Percentiles rank a stretch among this genome's conserved stretches.
phyloP scores from a whole-genome alignment of 2,888 invertebrate species.

The Napeogenes sylphis region DNA sequence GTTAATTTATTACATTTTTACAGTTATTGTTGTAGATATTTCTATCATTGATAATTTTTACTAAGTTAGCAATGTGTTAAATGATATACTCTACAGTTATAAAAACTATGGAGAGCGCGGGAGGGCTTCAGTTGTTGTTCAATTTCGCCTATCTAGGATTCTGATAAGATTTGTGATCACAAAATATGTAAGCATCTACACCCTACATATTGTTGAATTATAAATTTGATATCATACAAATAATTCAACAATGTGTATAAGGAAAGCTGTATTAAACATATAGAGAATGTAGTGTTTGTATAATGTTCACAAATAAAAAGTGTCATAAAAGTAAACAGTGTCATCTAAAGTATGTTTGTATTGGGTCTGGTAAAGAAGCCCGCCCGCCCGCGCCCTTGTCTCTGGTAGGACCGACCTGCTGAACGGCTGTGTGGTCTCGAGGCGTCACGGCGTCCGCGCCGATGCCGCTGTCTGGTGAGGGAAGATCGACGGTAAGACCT shows the following conservation, averaged over 20 bases:
- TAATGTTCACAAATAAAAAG: conserved; percentile 2
- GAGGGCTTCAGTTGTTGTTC: conserved; percentile 55
- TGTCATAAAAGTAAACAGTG: conserved; percentile 29
- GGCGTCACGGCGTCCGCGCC: conserved; percentile 96
- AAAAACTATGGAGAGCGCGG: conserved; percentile 51
- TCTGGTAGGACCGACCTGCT: conserved; percentile 84
- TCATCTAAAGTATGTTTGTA: conserved; percentile 33
- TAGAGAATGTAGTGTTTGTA: not conserved
- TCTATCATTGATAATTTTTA: too few species aligned
- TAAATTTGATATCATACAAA: not conserved
- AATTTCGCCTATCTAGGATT: conserved; percentile 3
- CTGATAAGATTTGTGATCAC: not conserved
- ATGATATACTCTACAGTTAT: not conserved
- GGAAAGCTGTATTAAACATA: not conserved
- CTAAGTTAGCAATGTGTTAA: too few species aligned
- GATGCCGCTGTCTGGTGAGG: conserved; percentile 97
- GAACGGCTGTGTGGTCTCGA: conserved; percentile 91
- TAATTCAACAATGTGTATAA: conserved; percentile 1
- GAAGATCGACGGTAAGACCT: conserved; percentile 94
- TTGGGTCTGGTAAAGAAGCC: conserved; percentile 41
- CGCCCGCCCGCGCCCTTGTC: conserved; percentile 67
- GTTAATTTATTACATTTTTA: too few species aligned
- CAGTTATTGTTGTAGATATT: too few species aligned
- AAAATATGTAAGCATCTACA: not conserved
- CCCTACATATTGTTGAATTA: not conserved